phyloP scores from a whole-genome alignment of 2,113 vertebrate species.

The Heterocephalus glaber region DNA sequence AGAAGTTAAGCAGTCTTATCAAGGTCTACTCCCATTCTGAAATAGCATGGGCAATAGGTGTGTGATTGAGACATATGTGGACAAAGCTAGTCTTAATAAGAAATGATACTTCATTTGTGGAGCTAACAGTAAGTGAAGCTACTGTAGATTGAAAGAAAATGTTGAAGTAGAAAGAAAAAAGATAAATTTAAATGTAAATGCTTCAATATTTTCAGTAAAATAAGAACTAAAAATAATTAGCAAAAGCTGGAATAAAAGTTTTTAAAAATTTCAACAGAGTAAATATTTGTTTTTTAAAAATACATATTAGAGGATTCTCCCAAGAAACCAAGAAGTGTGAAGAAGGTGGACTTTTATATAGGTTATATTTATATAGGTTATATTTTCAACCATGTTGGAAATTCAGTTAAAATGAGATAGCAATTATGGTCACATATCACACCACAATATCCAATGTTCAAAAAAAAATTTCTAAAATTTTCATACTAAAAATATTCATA shows the following conservation, averaged over 20 bases:
- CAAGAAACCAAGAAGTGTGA: neutral
- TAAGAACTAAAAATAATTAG: neutral
- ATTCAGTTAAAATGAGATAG: neutral
- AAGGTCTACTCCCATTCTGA: neutral
- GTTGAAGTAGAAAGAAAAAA: neutral
- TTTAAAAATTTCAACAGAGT: neutral
- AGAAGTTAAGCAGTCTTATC: neutral
- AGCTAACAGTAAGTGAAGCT: neutral
- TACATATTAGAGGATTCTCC: neutral
- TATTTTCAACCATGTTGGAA: neutral
- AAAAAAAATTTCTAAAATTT: constrained; percentile 31
- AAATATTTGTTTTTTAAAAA: neutral
- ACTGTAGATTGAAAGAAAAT: neutral
- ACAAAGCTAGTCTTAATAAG: neutral
- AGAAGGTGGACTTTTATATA: neutral
- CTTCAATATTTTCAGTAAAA: constrained; percentile 38
- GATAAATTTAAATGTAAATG: neutral
- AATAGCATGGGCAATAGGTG: neutral
- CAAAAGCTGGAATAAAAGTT: neutral
- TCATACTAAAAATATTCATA: neutral
- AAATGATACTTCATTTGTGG: neutral
- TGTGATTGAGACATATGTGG: neutral
- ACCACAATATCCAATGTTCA: neutral
- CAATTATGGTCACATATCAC: neutral
- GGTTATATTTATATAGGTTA: no score